Evolutionary conservation across 2,797 vertebrate species (phyloP), one percentile per base, ranked within the genome.

Genomic region (Coregonus sp.): DNA sequence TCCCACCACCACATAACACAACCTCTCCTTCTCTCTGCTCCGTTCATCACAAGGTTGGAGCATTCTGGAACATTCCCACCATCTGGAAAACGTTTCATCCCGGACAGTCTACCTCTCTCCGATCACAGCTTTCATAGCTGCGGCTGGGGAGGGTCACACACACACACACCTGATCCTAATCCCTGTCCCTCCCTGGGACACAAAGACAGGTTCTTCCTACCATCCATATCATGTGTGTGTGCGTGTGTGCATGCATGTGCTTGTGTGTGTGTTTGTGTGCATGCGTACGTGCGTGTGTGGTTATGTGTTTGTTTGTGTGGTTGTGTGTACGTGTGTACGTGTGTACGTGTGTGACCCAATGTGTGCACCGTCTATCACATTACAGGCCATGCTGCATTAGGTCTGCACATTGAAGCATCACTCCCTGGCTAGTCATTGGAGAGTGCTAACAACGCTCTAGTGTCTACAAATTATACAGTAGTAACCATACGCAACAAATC

Each of bases 111-210:
- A 67, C 72, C 59, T 61, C 25, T 63, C 56, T 61, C 25, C 16
- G n/a, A 52, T 65, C 20, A 75, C 29, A 67, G 65, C 52, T 83
- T 75, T 74, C 72, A 75, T 51, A 75, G 73, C 20, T 52, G 73
- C 15, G 72, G 47, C 73, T n/a, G 66, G 72, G 56, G 84, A 84
- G 72, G 81, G 75, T 68, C 70, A 33, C 31, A 79, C 75, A 86
- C 76, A 86, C 76, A 82, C 86, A 89, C 90, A 88, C 85, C 89
- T 89, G 91, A 82, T 87, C 90, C 87, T 89, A 81, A 92, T 90
- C 83, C 89, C 83, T 67, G 63, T 63, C 33, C 59, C 0, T 59
- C 56, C 18, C 56, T 59, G 56, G 83, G 88, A 84, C 78, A 88
- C 83, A 87, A 85, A 90, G 81, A 71, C 79, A 59, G 70, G 80